Base-by-base conservation (phyloP, 92 coral and sea anemone species). In the Zoanthus gigantus region DNA sequence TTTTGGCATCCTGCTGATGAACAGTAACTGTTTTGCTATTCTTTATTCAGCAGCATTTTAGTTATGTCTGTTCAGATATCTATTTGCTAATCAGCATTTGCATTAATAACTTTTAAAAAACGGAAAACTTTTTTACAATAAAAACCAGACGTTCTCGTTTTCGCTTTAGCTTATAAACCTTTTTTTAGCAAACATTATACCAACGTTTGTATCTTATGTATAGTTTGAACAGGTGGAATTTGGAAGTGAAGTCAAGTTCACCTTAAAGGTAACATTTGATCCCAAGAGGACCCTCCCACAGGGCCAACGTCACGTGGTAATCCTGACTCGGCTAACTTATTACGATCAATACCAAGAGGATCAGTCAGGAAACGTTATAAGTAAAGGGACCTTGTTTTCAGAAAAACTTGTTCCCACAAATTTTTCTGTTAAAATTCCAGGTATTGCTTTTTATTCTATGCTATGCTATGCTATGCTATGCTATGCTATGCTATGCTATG, bases 251-350 rank as follows among this genome's bases (percentile, higher is more conserved):
- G 78, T 85, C 13, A 83, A 90, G 0, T 87, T 93, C 67, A 86
- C 91, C 42, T 84, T 95, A 28, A 83, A 84, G 52, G 95, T 96
- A 71, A 83, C 78, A n/a, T 95, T 96, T 90, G 95, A 96, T 74
- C 92, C 92, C n/a, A 89, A 93, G 7, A 61, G 50, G 71, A 79
- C 85, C 67, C 89, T 96, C 14, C 83, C 83, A 29, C 92, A 96
- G 11, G 96, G 95, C 7, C 77, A 85, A 58, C 98, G 96, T 63
- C 91, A 94, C 82, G 83, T 96, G 66, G 94, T 95, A 11, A 92
- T 92, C 52, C 96, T 92, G 44, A 94, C 90, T 47, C 96, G 92
- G 77, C 83, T 96, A 31, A 79, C 89, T 29, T 96, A 95, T 83
- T 92, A 90, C 50, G 91, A 95, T 69, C 84, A 78, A 0, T 92